Conservation (phyloP, 2,797 vertebrate species). For the Mareca penelope region DNA sequence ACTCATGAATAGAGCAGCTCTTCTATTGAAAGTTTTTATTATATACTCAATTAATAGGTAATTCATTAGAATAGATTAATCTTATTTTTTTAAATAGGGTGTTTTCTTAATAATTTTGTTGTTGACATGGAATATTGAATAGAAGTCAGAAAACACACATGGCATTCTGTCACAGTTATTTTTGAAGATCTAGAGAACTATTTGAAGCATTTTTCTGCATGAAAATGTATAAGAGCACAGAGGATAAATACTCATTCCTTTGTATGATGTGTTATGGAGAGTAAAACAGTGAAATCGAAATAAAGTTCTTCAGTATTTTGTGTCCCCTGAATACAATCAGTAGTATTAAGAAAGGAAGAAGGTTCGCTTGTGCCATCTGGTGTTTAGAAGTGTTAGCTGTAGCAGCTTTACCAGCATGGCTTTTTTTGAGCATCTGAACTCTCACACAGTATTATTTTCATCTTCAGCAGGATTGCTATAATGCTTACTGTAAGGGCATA, state of each 20-base stretch:
- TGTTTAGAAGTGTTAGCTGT: not conserved
- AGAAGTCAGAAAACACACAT: not conserved
- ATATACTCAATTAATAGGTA: not conserved
- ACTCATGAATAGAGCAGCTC: not conserved
- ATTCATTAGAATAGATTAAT: not conserved
- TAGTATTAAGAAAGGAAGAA: not conserved
- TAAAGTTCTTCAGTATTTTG: not conserved
- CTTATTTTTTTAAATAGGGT: not conserved
- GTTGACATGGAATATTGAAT: not conserved
- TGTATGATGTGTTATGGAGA: not conserved
- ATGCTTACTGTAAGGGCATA: not conserved
- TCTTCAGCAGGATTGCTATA: not conserved
- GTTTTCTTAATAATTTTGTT: not conserved
- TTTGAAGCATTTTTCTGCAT: not conserved
- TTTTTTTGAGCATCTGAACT: not conserved
- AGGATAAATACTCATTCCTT: not conserved
- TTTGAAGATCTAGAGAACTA: not conserved
- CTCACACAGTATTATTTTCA: not conserved
- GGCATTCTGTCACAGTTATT: not conserved
- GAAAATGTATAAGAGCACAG: not conserved
- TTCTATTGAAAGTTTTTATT: not conserved
- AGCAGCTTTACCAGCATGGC: not conserved
- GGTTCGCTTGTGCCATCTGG: conserved; percentile 46
- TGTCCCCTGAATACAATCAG: not conserved
- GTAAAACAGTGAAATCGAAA: not conserved